Evolutionary conservation across 2,888 invertebrate genomes (phyloP), one percentile per base, ranked within the genome.

Genomic region (Sericinus montela): DNA sequence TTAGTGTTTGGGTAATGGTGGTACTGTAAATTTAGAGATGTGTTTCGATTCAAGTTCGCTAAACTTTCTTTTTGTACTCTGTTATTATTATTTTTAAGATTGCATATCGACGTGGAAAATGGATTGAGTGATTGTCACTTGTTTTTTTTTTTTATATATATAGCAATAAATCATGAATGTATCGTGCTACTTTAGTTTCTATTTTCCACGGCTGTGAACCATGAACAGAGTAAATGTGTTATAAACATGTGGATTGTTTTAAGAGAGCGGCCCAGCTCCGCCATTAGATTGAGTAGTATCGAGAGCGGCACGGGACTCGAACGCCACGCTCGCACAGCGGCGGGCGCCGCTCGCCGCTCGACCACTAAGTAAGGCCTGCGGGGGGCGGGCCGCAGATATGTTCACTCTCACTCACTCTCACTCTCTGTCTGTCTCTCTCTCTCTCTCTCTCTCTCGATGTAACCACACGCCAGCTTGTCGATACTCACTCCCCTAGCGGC

Each of bases 41-140:
- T 50, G 41, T 45, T 52, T 50, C 49, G 45, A 34, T 50, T n/a
- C 45, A 52, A 40, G 49, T 47, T 45, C 36, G 30, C 45, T 36
- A 36, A 25, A 45, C 4, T 11, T 50, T 45, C n/a, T n/a, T 44
- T 45, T 51, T 51, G 45, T 51, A 39, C 51, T 44, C 13, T 34
- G 13, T n/a, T 48, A 39, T 37, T 39, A 44, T 37, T 7, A 48
- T 46, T 48, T 56, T 54, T 41, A 54, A 53, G 46, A 50, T 19
- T 62, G 36, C 62, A 58, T 62, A 61, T 62, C 58, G 55, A 65
- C 72, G 80, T 80, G 80, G 80, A 80, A 76, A 79, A 78, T 75
- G 72, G 70, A 75, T 54, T 69, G 63, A 62, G 43, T 52, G 45
- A 54, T 62, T 72, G 60, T 62, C 60, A 62, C 66, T 58, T 30